Conservation (phyloP, 2,113 vertebrate species). For the Nyctereutes procyonoides region DNA sequence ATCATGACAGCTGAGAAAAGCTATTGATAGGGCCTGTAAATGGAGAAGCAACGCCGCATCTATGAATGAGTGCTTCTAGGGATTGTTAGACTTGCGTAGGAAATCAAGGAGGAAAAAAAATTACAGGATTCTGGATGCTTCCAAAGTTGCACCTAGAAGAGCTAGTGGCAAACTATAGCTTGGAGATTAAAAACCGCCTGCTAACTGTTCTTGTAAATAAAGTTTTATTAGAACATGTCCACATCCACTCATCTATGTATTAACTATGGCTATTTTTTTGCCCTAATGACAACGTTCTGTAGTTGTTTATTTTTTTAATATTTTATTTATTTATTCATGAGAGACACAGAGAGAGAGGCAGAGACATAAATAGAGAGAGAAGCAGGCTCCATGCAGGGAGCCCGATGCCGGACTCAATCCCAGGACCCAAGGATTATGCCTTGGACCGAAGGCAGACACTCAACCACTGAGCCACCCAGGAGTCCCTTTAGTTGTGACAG, state of each 20-base stretch:
- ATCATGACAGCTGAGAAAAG: neutral
- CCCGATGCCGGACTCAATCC: too few relatives aligned
- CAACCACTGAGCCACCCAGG: too few relatives aligned
- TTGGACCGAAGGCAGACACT: too few relatives aligned
- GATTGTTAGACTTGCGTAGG: neutral
- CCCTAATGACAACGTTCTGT: neutral
- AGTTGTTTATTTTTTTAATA: too few relatives aligned
- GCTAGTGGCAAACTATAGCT: fast-evolving
- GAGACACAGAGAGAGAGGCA: too few relatives aligned
- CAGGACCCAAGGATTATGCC: too few relatives aligned
- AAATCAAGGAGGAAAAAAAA: neutral
- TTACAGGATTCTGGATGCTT: neutral
- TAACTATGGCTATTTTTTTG: neutral
- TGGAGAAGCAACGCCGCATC: neutral
- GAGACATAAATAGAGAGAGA: too few relatives aligned
- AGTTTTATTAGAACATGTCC: neutral
- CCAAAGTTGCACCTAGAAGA: neutral
- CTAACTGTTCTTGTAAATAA: neutral
- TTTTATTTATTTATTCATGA: too few relatives aligned
- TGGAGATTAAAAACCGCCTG: neutral
- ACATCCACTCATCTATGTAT: neutral
- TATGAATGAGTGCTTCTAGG: neutral
- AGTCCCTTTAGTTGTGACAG: neutral
- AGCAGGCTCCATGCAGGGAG: too few relatives aligned
- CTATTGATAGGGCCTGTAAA: neutral